A percentile compares a stretch with the other conserved stretches of the same genome.
phyloP scores from a whole-genome alignment of 2,888 invertebrate species.

The Anarsia innoxiella region DNA sequence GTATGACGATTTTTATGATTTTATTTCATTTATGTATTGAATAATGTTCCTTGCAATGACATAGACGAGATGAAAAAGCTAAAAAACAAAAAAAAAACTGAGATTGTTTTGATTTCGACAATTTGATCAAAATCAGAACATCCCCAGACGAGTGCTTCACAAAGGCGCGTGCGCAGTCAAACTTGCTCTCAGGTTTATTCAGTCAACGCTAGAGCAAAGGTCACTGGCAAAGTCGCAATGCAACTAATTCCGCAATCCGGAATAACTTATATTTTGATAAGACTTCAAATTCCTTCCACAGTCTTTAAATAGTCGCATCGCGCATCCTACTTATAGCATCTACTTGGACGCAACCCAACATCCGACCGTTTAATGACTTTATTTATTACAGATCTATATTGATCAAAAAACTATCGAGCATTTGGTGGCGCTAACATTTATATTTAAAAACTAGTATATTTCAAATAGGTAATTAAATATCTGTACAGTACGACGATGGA shows the following conservation, averaged over 20 bases:
- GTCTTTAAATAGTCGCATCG: conserved; percentile 40
- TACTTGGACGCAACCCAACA: conserved; percentile 70
- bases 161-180: conserved; percentile 27
- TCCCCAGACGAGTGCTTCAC: conserved; percentile 27
- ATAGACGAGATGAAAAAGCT: conserved; percentile 51
- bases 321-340: conserved; percentile 55
- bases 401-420: neutral
- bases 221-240: conserved; percentile 22
- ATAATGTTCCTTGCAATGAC: conserved; percentile 69
- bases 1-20: no score
- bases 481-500: no score
- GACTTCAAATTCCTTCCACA: conserved; percentile 16
- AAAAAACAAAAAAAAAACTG: conserved; percentile 31
- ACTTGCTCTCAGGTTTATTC: neutral
- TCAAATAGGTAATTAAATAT: no score
- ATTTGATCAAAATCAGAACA: conserved; percentile 37
- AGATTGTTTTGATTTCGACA: conserved; percentile 31
- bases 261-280: neutral
- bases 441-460: no score
- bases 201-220: conserved; percentile 23
- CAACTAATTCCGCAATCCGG: conserved; percentile 32
- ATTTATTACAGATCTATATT: conserved; percentile 11
- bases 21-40: no score
- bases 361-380: conserved; percentile 23
- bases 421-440: no score